Base-by-base conservation (phyloP, 2,888 invertebrate species). In the Scotopteryx bipunctaria region DNA sequence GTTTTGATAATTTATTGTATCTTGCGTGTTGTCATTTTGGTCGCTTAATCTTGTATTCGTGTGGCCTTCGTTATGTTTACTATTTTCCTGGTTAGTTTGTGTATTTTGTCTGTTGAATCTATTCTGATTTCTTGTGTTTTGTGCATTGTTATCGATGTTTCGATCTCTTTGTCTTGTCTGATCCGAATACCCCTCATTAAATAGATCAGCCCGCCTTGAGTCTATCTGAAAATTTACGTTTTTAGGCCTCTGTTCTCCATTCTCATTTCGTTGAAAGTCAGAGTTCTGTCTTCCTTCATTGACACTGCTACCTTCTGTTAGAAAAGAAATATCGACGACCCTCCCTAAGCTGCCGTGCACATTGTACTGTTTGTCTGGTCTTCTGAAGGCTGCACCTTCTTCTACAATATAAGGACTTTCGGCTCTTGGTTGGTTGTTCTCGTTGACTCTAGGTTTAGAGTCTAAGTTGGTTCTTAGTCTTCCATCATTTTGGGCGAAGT, bases 371-470 rank as follows among this genome's bases (percentile, higher is more conserved):
- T 33, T 13, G 1, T 25, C 40, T 17, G 17, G 35, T 40, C 35
- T 48, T n/a, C 33, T 48, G 0, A 48, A 49, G 21, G 54, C 53
- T 5, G 53, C 47, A 11, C 47, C 53, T 35, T 48, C 53, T 37
- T 54, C 48, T 3, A 54, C 43, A 1, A 32, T 14, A 14, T 41
- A 49, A 11, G 16, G 11, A 23, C 25, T 36, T 2, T 40, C 48
- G 5, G 32, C 40, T 17, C 16, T 29, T 17, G 40, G 35, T 15
- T 23, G 38, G 13, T 23, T 36, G 23, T 40, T 52, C 9, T 27
- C 45, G 19, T 1, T 32, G 32, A 15, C 27, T 5, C 1, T 25
- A 23, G 14, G 43, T 21, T 14, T 13, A 3, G 44, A 40, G 23
- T 48, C 29, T 25, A 54, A 25, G 31, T 54, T 54, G 1, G 54